Percentiles rank a stretch among this genome's conserved stretches.
Conservation (phyloP, 2,113 vertebrate species). For the Phainopepla nitens region DNA sequence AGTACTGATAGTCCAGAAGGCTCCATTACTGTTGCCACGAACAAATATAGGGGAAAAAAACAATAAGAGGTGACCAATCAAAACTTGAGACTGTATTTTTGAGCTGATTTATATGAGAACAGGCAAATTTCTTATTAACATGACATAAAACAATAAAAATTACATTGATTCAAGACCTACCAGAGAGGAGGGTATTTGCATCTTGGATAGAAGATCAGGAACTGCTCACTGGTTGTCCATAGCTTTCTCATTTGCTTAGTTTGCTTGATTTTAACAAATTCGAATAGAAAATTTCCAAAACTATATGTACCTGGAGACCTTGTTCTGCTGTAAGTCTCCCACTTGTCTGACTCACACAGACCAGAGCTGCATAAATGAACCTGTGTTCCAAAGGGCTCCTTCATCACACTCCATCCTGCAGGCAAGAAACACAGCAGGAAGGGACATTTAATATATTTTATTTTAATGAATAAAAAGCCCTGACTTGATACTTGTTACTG, state of each 20-base stretch:
- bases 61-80: neutral
- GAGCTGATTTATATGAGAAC: neutral
- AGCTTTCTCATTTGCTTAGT: neutral
- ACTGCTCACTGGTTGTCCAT: neutral
- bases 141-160: neutral
- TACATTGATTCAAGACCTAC: neutral
- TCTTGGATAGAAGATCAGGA: neutral
- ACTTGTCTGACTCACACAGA: neutral
- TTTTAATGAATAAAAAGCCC: neutral
- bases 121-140: neutral
- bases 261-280: neutral
- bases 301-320: neutral
- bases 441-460: neutral
- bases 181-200: neutral
- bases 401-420: constrained; percentile 3
- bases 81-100: neutral
- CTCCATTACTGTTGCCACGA: neutral
- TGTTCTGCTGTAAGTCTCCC: neutral
- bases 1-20: neutral
- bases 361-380: neutral
- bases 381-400: constrained; percentile 26
- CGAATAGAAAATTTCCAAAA: neutral
- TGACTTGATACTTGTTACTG: neutral
- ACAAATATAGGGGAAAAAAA: neutral
- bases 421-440: constrained; percentile 29